phyloP scores from a whole-genome alignment of 2,113 vertebrate genomes.

The Sardina pilchardus region DNA sequence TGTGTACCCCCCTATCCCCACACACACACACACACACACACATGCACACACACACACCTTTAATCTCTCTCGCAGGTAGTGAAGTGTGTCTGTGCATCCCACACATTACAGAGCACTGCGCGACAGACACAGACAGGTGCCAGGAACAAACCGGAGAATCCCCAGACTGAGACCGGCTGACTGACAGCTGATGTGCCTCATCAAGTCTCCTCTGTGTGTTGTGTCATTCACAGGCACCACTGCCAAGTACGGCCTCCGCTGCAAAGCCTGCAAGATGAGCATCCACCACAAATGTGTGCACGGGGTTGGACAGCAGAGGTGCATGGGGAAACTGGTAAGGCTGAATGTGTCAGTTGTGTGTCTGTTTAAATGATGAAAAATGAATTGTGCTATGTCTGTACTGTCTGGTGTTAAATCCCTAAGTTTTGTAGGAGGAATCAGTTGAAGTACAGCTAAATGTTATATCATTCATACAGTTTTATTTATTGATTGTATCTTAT shows the following conservation, averaged over 20 bases:
- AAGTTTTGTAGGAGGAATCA: too few species aligned
- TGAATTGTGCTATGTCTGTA: neutral
- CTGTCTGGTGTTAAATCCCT: neutral
- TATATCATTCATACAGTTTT: neutral
- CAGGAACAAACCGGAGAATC: neutral
- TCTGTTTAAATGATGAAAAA: neutral
- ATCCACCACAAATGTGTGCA: conserved; percentile 95
- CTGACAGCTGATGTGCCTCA: neutral
- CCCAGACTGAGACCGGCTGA: neutral
- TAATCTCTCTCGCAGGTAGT: neutral
- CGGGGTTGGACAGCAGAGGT: conserved; percentile 84
- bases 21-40: neutral
- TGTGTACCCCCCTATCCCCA: neutral
- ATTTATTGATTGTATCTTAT: neutral
- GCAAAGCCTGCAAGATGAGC: conserved; percentile 98
- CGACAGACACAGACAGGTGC: neutral
- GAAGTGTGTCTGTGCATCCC: neutral
- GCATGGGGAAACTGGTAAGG: conserved; percentile 98
- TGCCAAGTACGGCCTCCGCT: conserved; percentile 92
- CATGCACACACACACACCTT: neutral
- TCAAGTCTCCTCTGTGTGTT: neutral
- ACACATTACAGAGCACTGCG: neutral
- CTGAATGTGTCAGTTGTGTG: neutral
- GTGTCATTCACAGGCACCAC: conserved; percentile 68
- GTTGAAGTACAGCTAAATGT: neutral